These are phyloP conservation scores for Pterobdella sp. DNA, from an alignment of 2,888 invertebrate species.

Conservation along the genomic window DNA sequence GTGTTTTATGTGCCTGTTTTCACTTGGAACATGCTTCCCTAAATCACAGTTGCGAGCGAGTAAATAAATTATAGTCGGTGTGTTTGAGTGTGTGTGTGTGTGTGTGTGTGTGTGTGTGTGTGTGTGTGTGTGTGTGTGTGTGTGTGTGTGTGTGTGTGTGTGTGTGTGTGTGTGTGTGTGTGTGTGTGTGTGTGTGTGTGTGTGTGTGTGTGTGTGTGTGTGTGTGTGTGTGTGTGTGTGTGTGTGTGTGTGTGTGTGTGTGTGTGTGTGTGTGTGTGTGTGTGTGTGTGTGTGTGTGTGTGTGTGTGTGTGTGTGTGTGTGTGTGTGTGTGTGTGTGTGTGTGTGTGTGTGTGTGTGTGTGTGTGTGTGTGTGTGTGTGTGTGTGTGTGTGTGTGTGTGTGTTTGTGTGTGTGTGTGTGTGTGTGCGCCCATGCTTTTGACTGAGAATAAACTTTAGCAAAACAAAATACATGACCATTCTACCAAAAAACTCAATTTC, in stretches of 20 bases:
- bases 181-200: neutral
- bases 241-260: neutral
- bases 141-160: conserved; percentile 1
- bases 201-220: conserved; percentile 1
- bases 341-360: conserved; percentile 12
- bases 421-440: neutral
- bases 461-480: too few species aligned
- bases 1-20: too few species aligned
- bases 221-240: neutral
- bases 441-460: too few species aligned
- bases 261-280: conserved; percentile 1
- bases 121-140: conserved; percentile 1
- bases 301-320: conserved; percentile 11
- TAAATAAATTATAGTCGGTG: neutral
- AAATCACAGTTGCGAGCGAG: neutral
- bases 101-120: conserved; percentile 1
- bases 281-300: conserved; percentile 2
- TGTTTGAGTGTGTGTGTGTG: neutral
- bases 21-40: too few species aligned
- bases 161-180: conserved; percentile 1
- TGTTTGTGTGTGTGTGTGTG: neutral
- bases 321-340: conserved; percentile 14
- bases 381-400: conserved; percentile 14
- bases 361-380: conserved; percentile 14
- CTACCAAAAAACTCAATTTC: too few species aligned